Evolutionary conservation across 2,888 invertebrate species (phyloP).

Genomic region (Plutella xylostella): DNA sequence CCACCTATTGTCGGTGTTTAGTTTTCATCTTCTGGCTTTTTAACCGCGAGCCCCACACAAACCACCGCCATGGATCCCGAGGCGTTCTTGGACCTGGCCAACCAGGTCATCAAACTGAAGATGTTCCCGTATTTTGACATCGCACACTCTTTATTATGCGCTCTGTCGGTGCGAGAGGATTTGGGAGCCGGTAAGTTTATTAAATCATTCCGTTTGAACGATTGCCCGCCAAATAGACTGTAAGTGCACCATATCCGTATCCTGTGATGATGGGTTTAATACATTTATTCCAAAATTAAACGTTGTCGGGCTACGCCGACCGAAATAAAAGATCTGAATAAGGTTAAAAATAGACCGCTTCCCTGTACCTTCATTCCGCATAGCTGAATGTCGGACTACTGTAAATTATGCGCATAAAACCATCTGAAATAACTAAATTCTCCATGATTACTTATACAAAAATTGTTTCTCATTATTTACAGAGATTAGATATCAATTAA

Average conservation of each 20-base stretch:
- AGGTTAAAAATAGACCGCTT: constrained; percentile 56
- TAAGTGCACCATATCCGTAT: constrained; percentile 29
- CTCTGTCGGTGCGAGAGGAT: constrained; percentile 95
- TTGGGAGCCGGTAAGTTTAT: constrained; percentile 81
- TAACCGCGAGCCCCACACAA: constrained; percentile 27
- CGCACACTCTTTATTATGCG: constrained; percentile 95
- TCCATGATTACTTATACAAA: no score
- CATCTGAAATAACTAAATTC: no score
- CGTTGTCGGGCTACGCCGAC: constrained; percentile 16
- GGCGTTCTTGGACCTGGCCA: constrained; percentile 97
- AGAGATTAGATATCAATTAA: no score
- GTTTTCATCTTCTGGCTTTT: constrained; percentile 40
- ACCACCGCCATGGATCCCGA: constrained; percentile 87
- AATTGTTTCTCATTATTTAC: no score
- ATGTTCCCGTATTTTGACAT: constrained; percentile 99
- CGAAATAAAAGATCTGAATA: constrained; percentile 50
- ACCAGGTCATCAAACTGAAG: constrained; percentile 98
- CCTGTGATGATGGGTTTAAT: constrained; percentile 19
- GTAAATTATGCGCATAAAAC: no score
- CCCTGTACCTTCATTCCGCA: constrained; percentile 23
- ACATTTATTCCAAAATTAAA: constrained; percentile 18
- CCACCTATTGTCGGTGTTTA: constrained; percentile 62
- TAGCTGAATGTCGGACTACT: constrained; percentile 4
- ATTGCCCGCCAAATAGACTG: constrained; percentile 27
- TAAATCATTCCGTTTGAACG: constrained; percentile 27